phyloP scores from a whole-genome alignment of 1,140 invertebrate species.

The Reticulitermes speratus region DNA sequence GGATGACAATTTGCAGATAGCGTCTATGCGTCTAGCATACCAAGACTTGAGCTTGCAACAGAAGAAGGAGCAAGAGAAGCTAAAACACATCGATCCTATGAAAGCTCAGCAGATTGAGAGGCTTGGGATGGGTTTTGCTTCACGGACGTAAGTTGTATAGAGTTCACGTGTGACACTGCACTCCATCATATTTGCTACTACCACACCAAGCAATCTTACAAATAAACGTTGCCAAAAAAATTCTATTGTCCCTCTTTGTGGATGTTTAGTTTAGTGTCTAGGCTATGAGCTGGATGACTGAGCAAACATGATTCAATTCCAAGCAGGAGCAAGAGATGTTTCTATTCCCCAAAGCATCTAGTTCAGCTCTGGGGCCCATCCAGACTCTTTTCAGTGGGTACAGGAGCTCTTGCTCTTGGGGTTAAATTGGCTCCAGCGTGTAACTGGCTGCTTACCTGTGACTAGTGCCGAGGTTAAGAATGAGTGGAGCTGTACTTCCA shows the following conservation, averaged over 20 bases:
- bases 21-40: slow-evolving; percentile 84
- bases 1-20: slow-evolving; percentile 49
- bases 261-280: neutral
- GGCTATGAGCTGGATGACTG: too few relatives aligned
- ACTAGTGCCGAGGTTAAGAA: too few relatives aligned
- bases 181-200: neutral
- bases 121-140: slow-evolving; percentile 87
- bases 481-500: too few relatives aligned
- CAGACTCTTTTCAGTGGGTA: too few relatives aligned
- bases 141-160: slow-evolving; percentile 54
- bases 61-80: slow-evolving; percentile 74
- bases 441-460: too few relatives aligned
- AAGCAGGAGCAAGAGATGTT: too few relatives aligned
- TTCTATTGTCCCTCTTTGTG: neutral
- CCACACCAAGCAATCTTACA: too few relatives aligned
- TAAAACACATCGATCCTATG: slow-evolving; percentile 75
- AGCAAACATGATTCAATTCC: too few relatives aligned
- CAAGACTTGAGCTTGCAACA: slow-evolving; percentile 78
- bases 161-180: neutral
- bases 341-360: too few relatives aligned
- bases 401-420: too few relatives aligned
- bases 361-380: too few relatives aligned
- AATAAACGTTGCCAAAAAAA: neutral
- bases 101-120: slow-evolving; percentile 89
- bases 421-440: too few relatives aligned